A percentile compares a stretch with the other conserved stretches of the same genome.
These are phyloP conservation scores for Falco cherrug DNA, from an alignment of 2,797 vertebrate species.

Conservation along the genomic window DNA sequence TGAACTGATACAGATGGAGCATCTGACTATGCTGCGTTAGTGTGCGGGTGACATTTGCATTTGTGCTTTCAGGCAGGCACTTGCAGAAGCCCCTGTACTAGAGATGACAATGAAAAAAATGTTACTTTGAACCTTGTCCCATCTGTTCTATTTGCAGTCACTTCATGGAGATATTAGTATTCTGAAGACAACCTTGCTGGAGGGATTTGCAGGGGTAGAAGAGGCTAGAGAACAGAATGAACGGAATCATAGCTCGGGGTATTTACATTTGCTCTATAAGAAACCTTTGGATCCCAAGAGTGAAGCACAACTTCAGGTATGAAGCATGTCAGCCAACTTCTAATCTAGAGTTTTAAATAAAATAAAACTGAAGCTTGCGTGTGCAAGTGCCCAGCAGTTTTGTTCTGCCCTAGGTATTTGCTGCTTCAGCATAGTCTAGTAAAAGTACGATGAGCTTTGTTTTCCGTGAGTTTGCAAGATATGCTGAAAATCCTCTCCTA, in stretches of 20 bases:
- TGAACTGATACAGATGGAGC: neutral
- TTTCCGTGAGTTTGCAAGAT: neutral
- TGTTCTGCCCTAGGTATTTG: neutral
- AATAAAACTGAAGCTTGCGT: neutral
- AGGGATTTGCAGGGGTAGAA: constrained; percentile 91
- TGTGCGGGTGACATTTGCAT: neutral
- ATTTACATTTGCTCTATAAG: constrained; percentile 92
- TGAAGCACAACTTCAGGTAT: constrained; percentile 93
- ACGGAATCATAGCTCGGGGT: constrained; percentile 82
- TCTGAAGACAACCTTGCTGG: constrained; percentile 90
- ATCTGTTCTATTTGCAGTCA: constrained; percentile 79
- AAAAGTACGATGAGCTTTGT: neutral
- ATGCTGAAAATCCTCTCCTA: neutral
- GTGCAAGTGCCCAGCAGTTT: neutral
- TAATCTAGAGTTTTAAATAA: neutral
- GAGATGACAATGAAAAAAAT: neutral
- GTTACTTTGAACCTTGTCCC: neutral
- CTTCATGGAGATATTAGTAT: constrained; percentile 91
- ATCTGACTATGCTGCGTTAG: neutral
- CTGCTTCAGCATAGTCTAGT: neutral
- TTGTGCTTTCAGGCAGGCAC: neutral
- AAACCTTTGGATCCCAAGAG: constrained; percentile 94
- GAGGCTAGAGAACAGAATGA: constrained; percentile 88
- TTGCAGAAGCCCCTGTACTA: neutral
- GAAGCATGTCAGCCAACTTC: neutral